A percentile compares a stretch with the other conserved stretches of the same genome.
Conservation (phyloP, 1,140 invertebrate genomes). For the Drosophila sulfurigaster region DNA sequence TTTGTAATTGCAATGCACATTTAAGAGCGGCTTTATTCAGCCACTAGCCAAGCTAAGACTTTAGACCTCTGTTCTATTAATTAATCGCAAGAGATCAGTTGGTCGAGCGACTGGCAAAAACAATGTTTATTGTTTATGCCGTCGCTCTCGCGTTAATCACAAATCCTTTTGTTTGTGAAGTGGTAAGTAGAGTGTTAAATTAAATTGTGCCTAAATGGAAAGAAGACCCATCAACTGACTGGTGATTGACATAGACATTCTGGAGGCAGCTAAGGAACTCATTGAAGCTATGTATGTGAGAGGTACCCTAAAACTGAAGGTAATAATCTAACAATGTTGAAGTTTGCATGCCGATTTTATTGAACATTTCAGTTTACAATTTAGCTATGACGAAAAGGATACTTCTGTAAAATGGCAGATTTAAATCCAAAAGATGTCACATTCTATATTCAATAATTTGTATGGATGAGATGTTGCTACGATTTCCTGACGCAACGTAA, state of each 20-base stretch:
- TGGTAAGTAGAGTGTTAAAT: constrained; percentile 71
- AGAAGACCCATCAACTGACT: background rate
- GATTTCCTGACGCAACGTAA: constrained; percentile 60
- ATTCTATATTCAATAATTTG: background rate
- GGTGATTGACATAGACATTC: background rate
- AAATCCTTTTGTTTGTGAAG: background rate
- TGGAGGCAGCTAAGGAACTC: background rate
- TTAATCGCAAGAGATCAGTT: constrained; percentile 50
- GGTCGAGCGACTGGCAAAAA: constrained; percentile 48
- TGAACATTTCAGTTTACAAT: constrained; percentile 19
- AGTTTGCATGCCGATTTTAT: constrained; percentile 16
- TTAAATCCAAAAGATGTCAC: constrained; percentile 13
- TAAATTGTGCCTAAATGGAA: background rate
- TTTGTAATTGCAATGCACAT: constrained; percentile 35
- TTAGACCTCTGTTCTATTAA: constrained; percentile 56
- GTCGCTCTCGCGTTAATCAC: constrained; percentile 52
- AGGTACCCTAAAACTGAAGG: constrained; percentile 21
- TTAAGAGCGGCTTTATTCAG: constrained; percentile 53
- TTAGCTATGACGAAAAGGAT: background rate
- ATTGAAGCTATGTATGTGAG: background rate
- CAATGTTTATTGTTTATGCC: constrained; percentile 25
- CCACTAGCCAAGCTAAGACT: constrained; percentile 33
- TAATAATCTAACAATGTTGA: constrained; percentile 11
- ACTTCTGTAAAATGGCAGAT: background rate
- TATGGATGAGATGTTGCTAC: constrained; percentile 58